Evolutionary conservation across 2,888 invertebrate genomes (phyloP), one percentile per base, ranked within the genome.

Genomic region (Charanyca ferruginea): DNA sequence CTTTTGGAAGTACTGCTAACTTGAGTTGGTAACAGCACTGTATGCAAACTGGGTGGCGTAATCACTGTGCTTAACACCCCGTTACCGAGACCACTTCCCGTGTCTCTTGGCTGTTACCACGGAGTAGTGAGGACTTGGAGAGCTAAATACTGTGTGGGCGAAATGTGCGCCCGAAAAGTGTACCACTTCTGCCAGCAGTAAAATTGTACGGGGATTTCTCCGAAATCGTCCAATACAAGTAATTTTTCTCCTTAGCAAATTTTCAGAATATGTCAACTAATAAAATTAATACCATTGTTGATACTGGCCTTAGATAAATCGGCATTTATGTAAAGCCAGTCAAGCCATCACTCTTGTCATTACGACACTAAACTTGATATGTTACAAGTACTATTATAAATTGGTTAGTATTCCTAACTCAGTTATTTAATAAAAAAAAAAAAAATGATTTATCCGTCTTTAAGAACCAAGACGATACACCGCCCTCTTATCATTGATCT

Each of bases 51-150:
- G 68, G 77, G 66, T 53, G 61, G 54, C 79, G 80, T 81, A 83
- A 88, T 86, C 83, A 83, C 79, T 68, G 80, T 79, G 85, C 80
- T 83, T 85, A 85, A 87, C 85, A 82, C 85, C 68, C 82, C 80
- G 84, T 80, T 80, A 82, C 83, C 65, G 76, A 74, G 67, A 73
- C 71, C 66, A 74, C 81, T 82, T 84, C 83, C 80, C 65, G 73
- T 80, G 69, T 82, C 77, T 83, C 78, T 66, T 70, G 66, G 45
- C 51, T 47, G 57, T 52, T 48, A 20, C 11, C 54, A 74, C 18
- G 32, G 71, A 71, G 32, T 25, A 59, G 23, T 20, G 16, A 13
- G 0, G 0, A 44, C 9, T 48, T 59, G 54, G 58, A 75, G 54
- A 20, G 18, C 7, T 45, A 16, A 48, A 38, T 38, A 38, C 13